Evolutionary conservation across 2,888 invertebrate species (phyloP).

Genomic region (Liodrosophila aerea): DNA sequence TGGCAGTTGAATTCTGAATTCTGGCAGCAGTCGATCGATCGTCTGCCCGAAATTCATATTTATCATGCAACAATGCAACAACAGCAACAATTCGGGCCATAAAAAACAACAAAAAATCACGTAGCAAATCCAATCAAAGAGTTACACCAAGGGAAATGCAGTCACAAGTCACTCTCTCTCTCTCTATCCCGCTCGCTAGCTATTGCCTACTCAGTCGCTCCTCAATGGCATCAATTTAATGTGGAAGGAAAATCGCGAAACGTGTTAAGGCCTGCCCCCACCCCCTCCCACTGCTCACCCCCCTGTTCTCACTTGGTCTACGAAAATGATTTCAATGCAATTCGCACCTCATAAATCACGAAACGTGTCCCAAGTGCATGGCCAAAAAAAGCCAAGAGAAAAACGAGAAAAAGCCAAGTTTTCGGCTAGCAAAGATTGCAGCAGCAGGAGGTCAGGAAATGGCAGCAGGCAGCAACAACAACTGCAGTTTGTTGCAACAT

Average conservation of each 20-base stretch:
- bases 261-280: conserved; percentile 1
- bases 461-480: conserved; percentile 20
- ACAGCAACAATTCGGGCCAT: conserved; percentile 17
- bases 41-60: conserved; percentile 23
- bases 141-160: conserved; percentile 40
- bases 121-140: conserved; percentile 65
- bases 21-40: conserved; percentile 23
- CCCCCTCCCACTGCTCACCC: not conserved
- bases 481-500: not conserved
- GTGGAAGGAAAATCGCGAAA: conserved; percentile 36
- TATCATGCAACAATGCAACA: conserved; percentile 44
- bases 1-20: conserved; percentile 38
- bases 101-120: conserved; percentile 25
- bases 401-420: conserved; percentile 28
- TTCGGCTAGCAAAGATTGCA: conserved; percentile 54
- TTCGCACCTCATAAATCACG: conserved; percentile 82
- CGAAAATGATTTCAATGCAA: conserved; percentile 80
- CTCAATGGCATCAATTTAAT: conserved; percentile 74
- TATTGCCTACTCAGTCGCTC: conserved; percentile 25
- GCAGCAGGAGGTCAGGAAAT: conserved; percentile 63
- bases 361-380: conserved; percentile 81
- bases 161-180: conserved; percentile 49
- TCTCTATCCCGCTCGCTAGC: conserved; percentile 39
- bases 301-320: not conserved
- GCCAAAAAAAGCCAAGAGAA: conserved; percentile 22